Evolutionary conservation across 2,888 invertebrate genomes (phyloP).

Genomic region (Hartigia nigra): DNA sequence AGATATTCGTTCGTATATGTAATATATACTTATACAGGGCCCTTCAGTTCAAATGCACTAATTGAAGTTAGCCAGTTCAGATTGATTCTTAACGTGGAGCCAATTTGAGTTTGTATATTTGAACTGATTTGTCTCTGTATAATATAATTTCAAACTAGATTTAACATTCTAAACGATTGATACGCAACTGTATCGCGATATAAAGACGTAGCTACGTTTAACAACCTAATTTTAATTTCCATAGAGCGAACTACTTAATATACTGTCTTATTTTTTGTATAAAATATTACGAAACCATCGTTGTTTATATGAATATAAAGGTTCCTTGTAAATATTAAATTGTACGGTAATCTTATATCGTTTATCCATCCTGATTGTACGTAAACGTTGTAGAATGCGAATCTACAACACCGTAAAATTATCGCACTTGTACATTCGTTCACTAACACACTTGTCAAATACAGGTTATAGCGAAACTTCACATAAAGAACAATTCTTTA

Average conservation of each 20-base stretch:
- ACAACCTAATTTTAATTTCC: background rate
- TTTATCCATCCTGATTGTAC: constrained; percentile 44
- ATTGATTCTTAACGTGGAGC: background rate
- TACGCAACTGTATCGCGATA: background rate
- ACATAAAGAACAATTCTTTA: constrained; percentile 11
- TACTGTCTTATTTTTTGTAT: constrained; percentile 53
- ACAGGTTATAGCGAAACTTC: constrained; percentile 46
- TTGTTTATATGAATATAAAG: constrained; percentile 49
- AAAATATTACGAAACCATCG: constrained; percentile 43
- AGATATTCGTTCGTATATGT: no score
- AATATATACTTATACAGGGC: background rate
- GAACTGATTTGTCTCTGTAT: background rate
- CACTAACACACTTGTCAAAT: constrained; percentile 52
- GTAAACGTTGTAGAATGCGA: constrained; percentile 41
- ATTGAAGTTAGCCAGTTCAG: background rate
- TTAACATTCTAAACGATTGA: background rate
- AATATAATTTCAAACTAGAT: background rate
- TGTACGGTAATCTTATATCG: constrained; percentile 39
- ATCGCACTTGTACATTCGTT: constrained; percentile 58
- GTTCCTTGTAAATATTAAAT: constrained; percentile 48
- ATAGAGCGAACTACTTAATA: constrained; percentile 11
- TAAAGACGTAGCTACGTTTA: background rate
- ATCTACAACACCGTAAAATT: constrained; percentile 44
- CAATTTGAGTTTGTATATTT: background rate
- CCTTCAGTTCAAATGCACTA: background rate